Percentiles rank a stretch among this genome's conserved stretches.
These are phyloP conservation scores for Epizoanthus scotinus DNA, from an alignment of 92 coral and sea anemone genomes.

Conservation along the genomic window DNA sequence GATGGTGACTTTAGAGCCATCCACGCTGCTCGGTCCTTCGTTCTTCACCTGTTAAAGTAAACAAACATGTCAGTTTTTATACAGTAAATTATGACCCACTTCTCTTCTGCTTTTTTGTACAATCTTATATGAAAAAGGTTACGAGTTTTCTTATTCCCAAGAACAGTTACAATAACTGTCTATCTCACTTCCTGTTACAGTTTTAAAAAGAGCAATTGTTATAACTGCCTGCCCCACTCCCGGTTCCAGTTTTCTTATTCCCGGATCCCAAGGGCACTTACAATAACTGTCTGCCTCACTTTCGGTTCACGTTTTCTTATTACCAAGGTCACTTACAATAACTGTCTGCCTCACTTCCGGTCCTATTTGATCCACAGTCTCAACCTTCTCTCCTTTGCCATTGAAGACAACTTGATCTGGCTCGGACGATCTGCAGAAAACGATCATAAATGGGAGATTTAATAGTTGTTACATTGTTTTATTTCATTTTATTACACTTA, in stretches of 20 bases:
- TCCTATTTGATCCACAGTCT: slow-evolving; percentile 58
- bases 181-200: background rate
- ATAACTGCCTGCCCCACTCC: too few species aligned
- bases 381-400: slow-evolving; percentile 47
- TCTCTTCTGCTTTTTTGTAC: too few species aligned
- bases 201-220: too few species aligned
- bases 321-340: slow-evolving; percentile 49
- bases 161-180: background rate
- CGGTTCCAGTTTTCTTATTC: too few species aligned
- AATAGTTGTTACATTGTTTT: too few species aligned
- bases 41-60: slow-evolving; percentile 57
- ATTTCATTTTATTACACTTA: too few species aligned
- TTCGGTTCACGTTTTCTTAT: background rate
- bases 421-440: slow-evolving; percentile 53
- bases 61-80: background rate
- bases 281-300: too few species aligned
- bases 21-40: slow-evolving; percentile 74
- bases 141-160: background rate
- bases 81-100: too few species aligned
- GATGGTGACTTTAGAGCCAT: slow-evolving; percentile 67
- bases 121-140: too few species aligned
- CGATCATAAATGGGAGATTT: too few species aligned
- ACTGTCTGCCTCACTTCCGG: slow-evolving; percentile 59
- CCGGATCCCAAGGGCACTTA: too few species aligned
- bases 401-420: slow-evolving; percentile 75